Evolutionary conservation across 2,888 invertebrate species (phyloP).

Genomic region (Dendrolimus houi): DNA sequence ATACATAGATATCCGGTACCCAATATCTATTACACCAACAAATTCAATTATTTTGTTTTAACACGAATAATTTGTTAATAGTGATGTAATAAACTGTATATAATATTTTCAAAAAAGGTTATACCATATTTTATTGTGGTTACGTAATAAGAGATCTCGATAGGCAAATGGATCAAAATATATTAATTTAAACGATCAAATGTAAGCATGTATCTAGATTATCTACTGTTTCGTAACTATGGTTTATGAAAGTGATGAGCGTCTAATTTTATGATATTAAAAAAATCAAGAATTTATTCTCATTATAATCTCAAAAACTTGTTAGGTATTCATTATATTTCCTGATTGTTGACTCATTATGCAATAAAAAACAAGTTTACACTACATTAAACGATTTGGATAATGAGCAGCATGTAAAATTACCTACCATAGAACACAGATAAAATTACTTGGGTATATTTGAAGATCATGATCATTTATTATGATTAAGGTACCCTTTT

Average conservation of each 20-base stretch:
- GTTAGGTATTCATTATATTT: no score
- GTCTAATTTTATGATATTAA: conserved; percentile 9
- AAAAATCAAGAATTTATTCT: conserved; percentile 2
- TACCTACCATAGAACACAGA: no score
- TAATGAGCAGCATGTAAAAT: no score
- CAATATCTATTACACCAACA: no score
- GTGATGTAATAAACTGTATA: neutral
- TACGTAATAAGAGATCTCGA: neutral
- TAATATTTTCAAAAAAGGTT: neutral
- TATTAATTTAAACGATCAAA: conserved; percentile 25
- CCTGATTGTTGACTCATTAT: no score
- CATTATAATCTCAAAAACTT: conserved; percentile 4
- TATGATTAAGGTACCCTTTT: no score
- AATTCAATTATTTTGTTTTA: no score
- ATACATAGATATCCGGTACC: no score
- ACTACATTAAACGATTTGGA: no score
- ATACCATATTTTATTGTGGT: neutral
- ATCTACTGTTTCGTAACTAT: conserved; percentile 8
- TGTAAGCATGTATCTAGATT: conserved; percentile 20
- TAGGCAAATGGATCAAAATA: conserved; percentile 17
- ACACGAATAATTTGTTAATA: neutral
- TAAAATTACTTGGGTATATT: no score
- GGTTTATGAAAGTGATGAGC: conserved; percentile 20
- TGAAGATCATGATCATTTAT: no score
- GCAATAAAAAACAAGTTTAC: no score